Evolutionary conservation across 2,888 invertebrate genomes (phyloP).

Genomic region (Calameuta pallipes): DNA sequence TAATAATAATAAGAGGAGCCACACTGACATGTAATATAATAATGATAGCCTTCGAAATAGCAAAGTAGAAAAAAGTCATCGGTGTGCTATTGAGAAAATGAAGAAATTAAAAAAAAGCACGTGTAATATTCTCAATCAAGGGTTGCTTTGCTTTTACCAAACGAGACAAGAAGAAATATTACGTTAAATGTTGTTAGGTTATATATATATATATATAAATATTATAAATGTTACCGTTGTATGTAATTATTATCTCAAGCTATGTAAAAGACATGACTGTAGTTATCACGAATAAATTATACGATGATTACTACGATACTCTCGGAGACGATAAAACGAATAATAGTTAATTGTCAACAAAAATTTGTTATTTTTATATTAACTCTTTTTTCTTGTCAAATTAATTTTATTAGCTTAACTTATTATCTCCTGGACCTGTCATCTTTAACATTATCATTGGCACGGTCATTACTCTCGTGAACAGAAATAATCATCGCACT

Average conservation of each 20-base stretch:
- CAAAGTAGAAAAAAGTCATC: conserved; percentile 1
- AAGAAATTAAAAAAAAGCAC: not conserved
- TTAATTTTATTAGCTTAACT: not conserved
- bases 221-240: conserved; percentile 60
- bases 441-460: not conserved
- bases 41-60: not conserved
- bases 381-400: not conserved
- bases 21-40: not conserved
- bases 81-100: conserved; percentile 7
- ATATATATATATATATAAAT: conserved; percentile 42
- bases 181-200: conserved; percentile 59
- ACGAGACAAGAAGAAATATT: conserved; percentile 38
- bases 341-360: not conserved
- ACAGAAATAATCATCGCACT: not conserved
- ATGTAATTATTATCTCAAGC: conserved; percentile 43
- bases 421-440: not conserved
- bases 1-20: not conserved
- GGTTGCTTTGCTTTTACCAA: conserved; percentile 22
- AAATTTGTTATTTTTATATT: not conserved
- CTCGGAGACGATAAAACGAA: not conserved
- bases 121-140: conserved; percentile 7
- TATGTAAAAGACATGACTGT: conserved; percentile 37
- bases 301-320: conserved; percentile 7
- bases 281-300: conserved; percentile 35
- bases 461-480: not conserved